These are phyloP conservation scores for Gymnocephalus cernua DNA, from an alignment of 2,113 vertebrate genomes.

Conservation along the genomic window DNA sequence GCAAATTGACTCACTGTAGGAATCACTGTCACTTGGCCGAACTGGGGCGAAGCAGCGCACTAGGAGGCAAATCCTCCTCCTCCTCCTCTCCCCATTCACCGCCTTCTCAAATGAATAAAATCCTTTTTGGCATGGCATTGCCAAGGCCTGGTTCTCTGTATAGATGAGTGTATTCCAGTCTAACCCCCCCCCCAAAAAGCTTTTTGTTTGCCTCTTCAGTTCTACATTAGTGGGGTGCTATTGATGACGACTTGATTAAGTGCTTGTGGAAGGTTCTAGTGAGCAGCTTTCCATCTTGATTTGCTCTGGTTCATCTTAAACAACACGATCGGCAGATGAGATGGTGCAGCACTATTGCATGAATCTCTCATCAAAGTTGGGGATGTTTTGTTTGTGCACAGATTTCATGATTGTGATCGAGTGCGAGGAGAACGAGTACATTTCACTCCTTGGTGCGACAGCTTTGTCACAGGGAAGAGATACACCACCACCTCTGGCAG, in stretches of 20 bases:
- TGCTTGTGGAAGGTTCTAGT: conserved; percentile 47
- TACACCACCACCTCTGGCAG: conserved; percentile 64
- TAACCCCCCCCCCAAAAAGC: conserved; percentile 15
- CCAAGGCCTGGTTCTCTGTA: conserved; percentile 33
- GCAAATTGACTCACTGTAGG: conserved; percentile 78
- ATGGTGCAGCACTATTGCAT: background rate
- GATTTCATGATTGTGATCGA: conserved; percentile 47
- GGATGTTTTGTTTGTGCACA: conserved; percentile 64
- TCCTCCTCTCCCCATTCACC: conserved; percentile 46
- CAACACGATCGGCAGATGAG: conserved; percentile 29
- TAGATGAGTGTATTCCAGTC: conserved; percentile 36
- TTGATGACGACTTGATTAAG: conserved; percentile 66
- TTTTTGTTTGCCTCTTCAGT: conserved; percentile 30
- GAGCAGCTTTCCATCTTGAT: conserved; percentile 49
- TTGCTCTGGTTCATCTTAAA: conserved; percentile 53
- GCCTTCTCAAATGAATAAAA: conserved; percentile 66
- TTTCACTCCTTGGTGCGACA: conserved; percentile 67
- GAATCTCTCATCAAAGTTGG: conserved; percentile 49
- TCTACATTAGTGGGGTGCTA: conserved; percentile 17
- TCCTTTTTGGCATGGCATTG: conserved; percentile 27
- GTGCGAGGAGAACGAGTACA: conserved; percentile 54
- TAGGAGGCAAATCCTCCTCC: conserved; percentile 62
- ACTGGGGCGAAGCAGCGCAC: conserved; percentile 61
- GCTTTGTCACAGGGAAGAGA: conserved; percentile 71
- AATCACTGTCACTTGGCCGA: conserved; percentile 76